Percentiles rank a stretch among this genome's conserved stretches.
Evolutionary conservation across 2,797 vertebrate species (phyloP).

Genomic region (Coilia nasus): DNA sequence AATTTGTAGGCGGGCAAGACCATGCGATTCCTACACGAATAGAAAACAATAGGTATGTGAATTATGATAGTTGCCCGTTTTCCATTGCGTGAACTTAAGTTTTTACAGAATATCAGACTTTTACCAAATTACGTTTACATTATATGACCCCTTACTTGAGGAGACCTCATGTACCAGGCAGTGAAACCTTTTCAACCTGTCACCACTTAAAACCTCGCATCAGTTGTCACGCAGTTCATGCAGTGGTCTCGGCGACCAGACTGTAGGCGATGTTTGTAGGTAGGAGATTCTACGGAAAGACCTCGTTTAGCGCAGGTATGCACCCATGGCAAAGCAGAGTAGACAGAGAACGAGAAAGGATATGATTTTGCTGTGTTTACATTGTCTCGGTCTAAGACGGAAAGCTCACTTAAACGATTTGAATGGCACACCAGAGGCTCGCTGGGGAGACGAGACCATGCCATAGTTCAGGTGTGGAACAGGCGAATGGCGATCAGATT

Average conservation of each 20-base stretch:
- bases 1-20: neutral
- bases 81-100: neutral
- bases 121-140: neutral
- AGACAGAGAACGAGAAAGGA: neutral
- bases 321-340: neutral
- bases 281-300: neutral
- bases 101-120: neutral
- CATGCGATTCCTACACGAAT: neutral
- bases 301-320: neutral
- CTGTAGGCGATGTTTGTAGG: neutral
- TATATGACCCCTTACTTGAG: neutral
- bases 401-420: neutral
- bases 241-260: neutral
- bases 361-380: neutral
- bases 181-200: neutral
- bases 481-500: neutral
- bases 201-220: neutral
- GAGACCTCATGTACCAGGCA: neutral
- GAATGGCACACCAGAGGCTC: neutral
- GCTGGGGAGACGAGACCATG: neutral
- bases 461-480: neutral
- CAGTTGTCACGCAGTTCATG: neutral
- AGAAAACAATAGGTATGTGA: neutral
- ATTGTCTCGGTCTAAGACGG: neutral
- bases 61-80: neutral